Conservation (phyloP, 2,797 vertebrate genomes). For the Enteromius fasciolatus region DNA sequence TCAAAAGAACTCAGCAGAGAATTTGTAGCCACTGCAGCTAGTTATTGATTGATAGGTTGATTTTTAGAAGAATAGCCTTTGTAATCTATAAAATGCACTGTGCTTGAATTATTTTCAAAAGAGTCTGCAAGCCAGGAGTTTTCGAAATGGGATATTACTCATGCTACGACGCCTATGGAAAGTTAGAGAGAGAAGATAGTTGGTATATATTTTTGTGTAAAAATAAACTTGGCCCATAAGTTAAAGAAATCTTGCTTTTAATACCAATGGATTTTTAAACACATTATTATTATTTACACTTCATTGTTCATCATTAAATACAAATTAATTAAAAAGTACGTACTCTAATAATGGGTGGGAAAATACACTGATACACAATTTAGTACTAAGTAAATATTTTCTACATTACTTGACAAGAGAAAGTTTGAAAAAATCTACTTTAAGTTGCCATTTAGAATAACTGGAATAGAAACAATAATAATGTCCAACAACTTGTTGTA, state of each 20-base stretch:
- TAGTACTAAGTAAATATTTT: background rate
- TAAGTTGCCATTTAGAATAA: background rate
- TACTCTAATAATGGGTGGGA: background rate
- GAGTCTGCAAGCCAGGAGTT: conserved; percentile 2
- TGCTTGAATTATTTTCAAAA: conserved; percentile 26
- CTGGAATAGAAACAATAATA: background rate
- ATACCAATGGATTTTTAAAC: background rate
- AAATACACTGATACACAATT: background rate
- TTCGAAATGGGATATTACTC: background rate
- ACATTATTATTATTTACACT: background rate
- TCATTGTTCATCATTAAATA: background rate
- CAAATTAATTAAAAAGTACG: background rate
- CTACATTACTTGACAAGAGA: background rate
- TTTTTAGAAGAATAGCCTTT: background rate
- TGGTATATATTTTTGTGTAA: background rate
- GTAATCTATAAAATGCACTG: background rate
- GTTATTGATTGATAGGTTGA: background rate
- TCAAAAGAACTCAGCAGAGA: conserved; percentile 46
- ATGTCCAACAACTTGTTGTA: conserved; percentile 8
- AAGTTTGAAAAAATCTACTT: background rate
- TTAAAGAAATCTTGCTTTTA: background rate
- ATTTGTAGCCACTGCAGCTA: background rate
- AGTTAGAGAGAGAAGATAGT: background rate
- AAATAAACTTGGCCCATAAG: background rate
- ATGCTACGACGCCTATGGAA: background rate